These are phyloP conservation scores for Paradisaea rubra DNA, from an alignment of 2,113 vertebrate genomes.

Conservation along the genomic window DNA sequence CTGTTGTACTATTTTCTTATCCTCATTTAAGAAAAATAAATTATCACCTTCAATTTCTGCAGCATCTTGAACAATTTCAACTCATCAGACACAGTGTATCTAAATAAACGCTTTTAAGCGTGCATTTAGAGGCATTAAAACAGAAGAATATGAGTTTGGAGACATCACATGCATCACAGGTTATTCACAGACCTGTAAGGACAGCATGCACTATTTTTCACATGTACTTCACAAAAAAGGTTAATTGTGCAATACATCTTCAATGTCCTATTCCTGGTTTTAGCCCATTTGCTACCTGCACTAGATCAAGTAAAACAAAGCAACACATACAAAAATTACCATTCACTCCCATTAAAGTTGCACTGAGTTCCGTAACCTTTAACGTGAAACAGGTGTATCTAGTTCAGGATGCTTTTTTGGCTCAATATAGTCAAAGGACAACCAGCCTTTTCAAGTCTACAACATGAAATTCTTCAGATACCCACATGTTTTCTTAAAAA, in stretches of 20 bases:
- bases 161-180: too few relatives aligned
- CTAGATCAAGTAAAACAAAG: not conserved
- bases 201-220: not conserved
- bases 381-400: not conserved
- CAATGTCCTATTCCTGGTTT: not conserved
- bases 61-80: not conserved
- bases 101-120: not conserved
- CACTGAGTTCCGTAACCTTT: not conserved
- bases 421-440: not conserved
- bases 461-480: not conserved
- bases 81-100: rapidly evolving
- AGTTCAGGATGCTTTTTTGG: not conserved
- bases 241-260: not conserved
- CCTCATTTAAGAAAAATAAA: not conserved
- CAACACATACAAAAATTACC: not conserved
- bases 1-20: not conserved
- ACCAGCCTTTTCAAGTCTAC: not conserved
- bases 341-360: not conserved
- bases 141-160: not conserved
- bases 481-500: not conserved
- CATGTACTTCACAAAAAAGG: not conserved
- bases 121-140: not conserved
- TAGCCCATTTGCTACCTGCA: not conserved
- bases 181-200: not conserved
- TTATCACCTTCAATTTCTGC: not conserved